Conservation (phyloP, 2,888 invertebrate species). For the Colletes collaris region DNA sequence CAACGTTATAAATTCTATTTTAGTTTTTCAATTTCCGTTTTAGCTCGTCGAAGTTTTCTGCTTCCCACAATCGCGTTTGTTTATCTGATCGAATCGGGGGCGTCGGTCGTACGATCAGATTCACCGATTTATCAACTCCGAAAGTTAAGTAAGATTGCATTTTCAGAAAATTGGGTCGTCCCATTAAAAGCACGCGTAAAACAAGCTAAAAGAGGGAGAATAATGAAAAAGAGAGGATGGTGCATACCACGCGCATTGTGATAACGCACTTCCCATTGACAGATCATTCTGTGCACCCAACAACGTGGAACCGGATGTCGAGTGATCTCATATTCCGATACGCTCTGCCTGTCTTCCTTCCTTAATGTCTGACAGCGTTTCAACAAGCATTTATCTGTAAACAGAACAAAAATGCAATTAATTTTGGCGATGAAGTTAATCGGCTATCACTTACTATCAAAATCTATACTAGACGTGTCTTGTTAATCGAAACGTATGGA, state of each 20-base stretch:
- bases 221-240: conserved; percentile 67
- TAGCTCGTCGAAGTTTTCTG: not conserved
- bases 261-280: conserved; percentile 82
- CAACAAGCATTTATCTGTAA: conserved; percentile 27
- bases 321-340: conserved; percentile 77
- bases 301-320: conserved; percentile 76
- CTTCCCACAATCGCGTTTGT: conserved; percentile 7
- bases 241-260: conserved; percentile 70
- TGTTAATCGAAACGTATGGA: not conserved
- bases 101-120: not conserved
- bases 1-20: not conserved
- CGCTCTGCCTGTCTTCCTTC: conserved; percentile 56
- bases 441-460: conserved; percentile 4
- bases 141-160: conserved; percentile 8
- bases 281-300: conserved; percentile 69
- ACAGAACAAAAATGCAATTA: conserved; percentile 15
- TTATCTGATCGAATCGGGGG: not conserved
- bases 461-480: not conserved
- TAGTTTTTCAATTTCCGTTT: not conserved
- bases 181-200: conserved; percentile 45
- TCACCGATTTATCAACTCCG: conserved; percentile 1
- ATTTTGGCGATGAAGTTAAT: conserved; percentile 9
- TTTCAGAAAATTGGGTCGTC: conserved; percentile 56
- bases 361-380: conserved; percentile 28
- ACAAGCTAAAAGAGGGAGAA: conserved; percentile 46